Conservation (phyloP, 2,888 invertebrate genomes). For the Drosophila subsilvestris region DNA sequence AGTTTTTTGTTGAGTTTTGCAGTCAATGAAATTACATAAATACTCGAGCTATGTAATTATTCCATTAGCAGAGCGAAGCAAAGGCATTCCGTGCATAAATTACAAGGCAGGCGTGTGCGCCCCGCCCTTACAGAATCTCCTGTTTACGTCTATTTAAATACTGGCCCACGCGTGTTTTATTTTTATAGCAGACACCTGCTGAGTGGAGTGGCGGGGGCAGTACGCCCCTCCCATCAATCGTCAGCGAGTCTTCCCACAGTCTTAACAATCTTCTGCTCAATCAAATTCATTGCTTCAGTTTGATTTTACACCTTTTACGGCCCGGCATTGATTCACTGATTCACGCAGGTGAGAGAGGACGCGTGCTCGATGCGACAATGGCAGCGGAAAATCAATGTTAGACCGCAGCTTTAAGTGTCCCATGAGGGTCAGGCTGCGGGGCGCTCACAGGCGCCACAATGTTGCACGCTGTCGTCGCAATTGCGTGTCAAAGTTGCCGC, state of each 20-base stretch:
- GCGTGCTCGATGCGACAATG: slow-evolving; percentile 8
- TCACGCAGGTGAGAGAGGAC: background rate
- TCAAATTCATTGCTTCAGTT: background rate
- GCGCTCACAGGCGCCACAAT: slow-evolving; percentile 49
- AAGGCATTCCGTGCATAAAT: too few species aligned
- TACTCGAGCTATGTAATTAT: background rate
- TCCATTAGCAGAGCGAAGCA: background rate
- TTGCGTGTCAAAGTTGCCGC: slow-evolving; percentile 46
- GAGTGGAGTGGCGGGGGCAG: too few species aligned
- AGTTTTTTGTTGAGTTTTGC: background rate
- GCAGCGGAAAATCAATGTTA: slow-evolving; percentile 22
- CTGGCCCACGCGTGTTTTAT: too few species aligned
- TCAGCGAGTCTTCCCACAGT: too few species aligned
- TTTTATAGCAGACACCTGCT: too few species aligned
- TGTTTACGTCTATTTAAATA: too few species aligned
- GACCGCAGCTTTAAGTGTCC: slow-evolving; percentile 26
- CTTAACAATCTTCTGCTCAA: background rate
- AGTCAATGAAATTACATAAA: background rate
- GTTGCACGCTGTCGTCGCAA: slow-evolving; percentile 42
- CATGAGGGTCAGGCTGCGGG: slow-evolving; percentile 20
- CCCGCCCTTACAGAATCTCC: too few species aligned
- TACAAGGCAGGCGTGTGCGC: too few species aligned
- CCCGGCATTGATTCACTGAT: background rate
- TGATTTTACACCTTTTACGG: background rate
- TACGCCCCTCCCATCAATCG: too few species aligned